Percentiles rank a stretch among this genome's conserved stretches.
These are phyloP conservation scores for Dermatemys mawii DNA, from an alignment of 2,113 vertebrate genomes.

Conservation along the genomic window DNA sequence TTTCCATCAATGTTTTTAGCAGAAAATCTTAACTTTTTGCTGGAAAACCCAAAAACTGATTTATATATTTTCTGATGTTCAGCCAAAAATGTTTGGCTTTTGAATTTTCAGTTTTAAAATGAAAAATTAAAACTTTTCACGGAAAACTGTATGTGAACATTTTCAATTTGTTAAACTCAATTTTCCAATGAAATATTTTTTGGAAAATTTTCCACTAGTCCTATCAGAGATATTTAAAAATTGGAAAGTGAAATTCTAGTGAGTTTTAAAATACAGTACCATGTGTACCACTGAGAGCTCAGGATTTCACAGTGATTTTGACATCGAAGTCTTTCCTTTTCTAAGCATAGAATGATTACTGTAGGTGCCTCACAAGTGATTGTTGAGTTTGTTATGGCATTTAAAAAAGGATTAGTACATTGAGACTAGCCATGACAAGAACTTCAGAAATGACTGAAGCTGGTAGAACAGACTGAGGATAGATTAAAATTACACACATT, in stretches of 20 bases:
- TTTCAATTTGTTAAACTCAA: background rate
- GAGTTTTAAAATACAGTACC: background rate
- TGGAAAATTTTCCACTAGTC: background rate
- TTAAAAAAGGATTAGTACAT: slow-evolving; percentile 55
- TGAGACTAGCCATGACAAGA: slow-evolving; percentile 48
- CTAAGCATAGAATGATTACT: slow-evolving; percentile 45
- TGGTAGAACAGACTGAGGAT: slow-evolving; percentile 17
- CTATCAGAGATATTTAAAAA: background rate
- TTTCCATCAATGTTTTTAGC: background rate
- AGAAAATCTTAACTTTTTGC: background rate
- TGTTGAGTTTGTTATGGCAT: slow-evolving; percentile 48
- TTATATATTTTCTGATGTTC: background rate
- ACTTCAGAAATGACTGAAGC: slow-evolving; percentile 24
- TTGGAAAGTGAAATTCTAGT: background rate
- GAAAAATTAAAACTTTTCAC: background rate
- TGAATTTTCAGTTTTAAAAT: background rate
- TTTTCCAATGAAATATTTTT: background rate
- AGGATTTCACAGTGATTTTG: slow-evolving; percentile 24
- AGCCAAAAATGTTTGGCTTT: background rate
- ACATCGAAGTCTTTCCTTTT: slow-evolving; percentile 45
- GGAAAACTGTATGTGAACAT: background rate
- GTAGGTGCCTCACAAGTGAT: slow-evolving; percentile 58
- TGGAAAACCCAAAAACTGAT: background rate
- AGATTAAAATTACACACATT: slow-evolving; percentile 14
- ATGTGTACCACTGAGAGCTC: slow-evolving; percentile 24